Base-by-base conservation (phyloP, 2,797 vertebrate genomes). In the Halcyon leucocephala region DNA sequence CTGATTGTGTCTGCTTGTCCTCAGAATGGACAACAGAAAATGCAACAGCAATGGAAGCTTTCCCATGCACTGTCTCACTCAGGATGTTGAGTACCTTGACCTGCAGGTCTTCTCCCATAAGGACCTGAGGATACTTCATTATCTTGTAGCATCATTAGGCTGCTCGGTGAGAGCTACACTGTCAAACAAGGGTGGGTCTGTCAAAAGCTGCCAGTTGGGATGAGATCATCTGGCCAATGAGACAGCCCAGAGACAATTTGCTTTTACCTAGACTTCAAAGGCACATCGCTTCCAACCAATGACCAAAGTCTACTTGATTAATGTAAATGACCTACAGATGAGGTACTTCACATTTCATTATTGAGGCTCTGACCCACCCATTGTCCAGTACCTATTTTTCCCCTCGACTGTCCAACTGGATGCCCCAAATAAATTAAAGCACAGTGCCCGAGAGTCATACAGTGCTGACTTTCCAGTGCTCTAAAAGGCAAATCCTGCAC, bases 181-280 rank as follows among this genome's bases (percentile, higher is more conserved):
- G 83, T 80, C 66, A 77, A 52, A 83, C 61, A 81, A 71, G 82
- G 89, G 86, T 83, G 86, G 46, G 51, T 55, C 86, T 87, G 61
- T 89, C 91, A 87, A 91, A 93, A 24, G 51, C 84, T 83, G 82
- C 86, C 89, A 86, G 70, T 4, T 86, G 62, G 42, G 91, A 91
- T 96, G 92, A 96, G 74, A 87, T 94, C 89, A 96, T 86, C 66
- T 76, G 92, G 82, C 80, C 39, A 48, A 9, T 39, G 71, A 93
- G 37, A 46, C 52, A 89, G 78, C 64, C 46, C 69, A 52, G 83
- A 80, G 57, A 95, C 80, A 77, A 73, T 95, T 91, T 83, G 77
- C 66, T 91, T 95, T 54, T 10, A 94, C 91, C 89, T 79, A 74
- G 70, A 79, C 62, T 90, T 73, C 82, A 96, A 93, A 96, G 77